Conservation (phyloP, 2,797 vertebrate genomes). For the Balearica regulorum region DNA sequence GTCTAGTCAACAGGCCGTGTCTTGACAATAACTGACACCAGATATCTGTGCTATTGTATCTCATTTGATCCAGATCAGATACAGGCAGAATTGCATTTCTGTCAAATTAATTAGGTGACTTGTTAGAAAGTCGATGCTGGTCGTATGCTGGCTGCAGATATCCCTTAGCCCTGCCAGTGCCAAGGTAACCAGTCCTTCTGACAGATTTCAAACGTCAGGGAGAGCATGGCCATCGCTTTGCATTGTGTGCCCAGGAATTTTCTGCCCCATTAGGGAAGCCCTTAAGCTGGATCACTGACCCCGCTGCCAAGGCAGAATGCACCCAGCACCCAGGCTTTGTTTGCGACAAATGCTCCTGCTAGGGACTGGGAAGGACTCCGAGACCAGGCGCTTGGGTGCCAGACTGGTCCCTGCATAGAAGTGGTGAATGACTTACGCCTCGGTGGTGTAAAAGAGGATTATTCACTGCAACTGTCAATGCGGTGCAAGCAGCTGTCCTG, state of each 20-base stretch:
- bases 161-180: not conserved
- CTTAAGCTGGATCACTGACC: not conserved
- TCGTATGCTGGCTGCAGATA: not conserved
- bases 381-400: not conserved
- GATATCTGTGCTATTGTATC: not conserved
- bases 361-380: not conserved
- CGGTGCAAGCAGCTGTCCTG: not conserved
- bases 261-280: not conserved
- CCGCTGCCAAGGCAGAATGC: not conserved
- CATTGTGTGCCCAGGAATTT: not conserved
- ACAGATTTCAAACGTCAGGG: not conserved
- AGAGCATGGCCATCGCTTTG: not conserved
- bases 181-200: not conserved
- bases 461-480: not conserved
- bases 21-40: not conserved
- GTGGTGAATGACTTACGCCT: rapidly evolving
- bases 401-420: not conserved
- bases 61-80: not conserved
- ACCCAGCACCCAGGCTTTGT: not conserved
- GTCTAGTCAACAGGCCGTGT: not conserved
- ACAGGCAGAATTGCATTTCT: not conserved
- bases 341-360: not conserved
- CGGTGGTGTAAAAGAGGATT: not conserved
- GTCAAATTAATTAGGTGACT: not conserved
- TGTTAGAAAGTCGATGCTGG: not conserved